Conservation (phyloP, 2,797 vertebrate species). For the Linurgus olivaceus region DNA sequence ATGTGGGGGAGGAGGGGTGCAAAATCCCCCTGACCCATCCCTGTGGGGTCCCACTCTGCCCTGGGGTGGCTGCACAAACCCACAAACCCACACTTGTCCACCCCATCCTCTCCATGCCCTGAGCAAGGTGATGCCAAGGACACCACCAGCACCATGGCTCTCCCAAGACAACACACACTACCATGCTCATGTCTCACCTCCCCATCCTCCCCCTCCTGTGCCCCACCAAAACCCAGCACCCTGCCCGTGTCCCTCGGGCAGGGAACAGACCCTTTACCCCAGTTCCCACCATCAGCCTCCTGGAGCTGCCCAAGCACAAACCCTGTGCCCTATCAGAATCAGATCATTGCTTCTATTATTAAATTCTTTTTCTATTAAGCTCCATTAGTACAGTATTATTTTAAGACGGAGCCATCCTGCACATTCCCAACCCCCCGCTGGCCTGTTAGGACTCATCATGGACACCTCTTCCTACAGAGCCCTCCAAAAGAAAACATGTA, state of each 20-base stretch:
- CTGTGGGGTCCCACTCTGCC: neutral
- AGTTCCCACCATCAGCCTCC: neutral
- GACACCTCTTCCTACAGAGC: slow-evolving; percentile 15
- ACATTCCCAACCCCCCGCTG: neutral
- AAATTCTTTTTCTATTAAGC: slow-evolving; percentile 11
- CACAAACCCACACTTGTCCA: neutral
- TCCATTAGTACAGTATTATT: slow-evolving; percentile 21
- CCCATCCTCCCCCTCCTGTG: neutral
- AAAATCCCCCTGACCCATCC: neutral
- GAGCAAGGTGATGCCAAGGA: neutral
- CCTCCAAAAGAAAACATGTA: slow-evolving; percentile 13
- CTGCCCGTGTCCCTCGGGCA: rapidly evolving
- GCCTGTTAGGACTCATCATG: slow-evolving; percentile 8
- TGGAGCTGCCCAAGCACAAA: neutral
- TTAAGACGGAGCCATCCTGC: neutral
- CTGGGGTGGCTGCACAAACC: neutral
- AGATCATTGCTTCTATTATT: neutral
- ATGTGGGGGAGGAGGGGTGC: rapidly evolving
- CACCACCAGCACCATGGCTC: neutral
- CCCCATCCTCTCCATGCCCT: neutral
- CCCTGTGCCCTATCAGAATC: neutral
- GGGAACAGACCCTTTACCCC: neutral
- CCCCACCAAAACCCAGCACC: rapidly evolving
- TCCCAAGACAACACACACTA: neutral
- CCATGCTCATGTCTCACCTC: rapidly evolving